Evolutionary conservation across 2,113 vertebrate species (phyloP).

Genomic region (Xiphophorus hellerii): DNA sequence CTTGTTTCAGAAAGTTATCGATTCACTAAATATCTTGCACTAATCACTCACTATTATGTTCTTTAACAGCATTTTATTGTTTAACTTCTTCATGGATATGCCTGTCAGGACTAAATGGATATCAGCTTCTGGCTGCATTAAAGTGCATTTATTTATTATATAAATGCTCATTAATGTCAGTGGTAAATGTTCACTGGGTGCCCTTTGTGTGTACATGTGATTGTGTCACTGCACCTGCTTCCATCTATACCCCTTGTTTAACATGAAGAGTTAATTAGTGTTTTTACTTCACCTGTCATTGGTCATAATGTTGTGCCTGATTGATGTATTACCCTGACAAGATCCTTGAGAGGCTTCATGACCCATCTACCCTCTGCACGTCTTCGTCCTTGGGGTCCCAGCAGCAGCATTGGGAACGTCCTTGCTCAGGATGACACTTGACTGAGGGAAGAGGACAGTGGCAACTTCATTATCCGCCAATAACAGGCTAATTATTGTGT

Average conservation of each 20-base stretch:
- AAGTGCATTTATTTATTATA: neutral
- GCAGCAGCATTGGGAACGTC: conserved; percentile 56
- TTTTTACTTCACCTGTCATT: neutral
- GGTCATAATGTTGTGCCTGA: neutral
- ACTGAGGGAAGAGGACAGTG: conserved; percentile 80
- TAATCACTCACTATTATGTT: neutral
- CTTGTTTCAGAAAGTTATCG: neutral
- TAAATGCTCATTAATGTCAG: neutral
- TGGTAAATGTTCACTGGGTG: neutral
- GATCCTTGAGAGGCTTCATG: conserved; percentile 51
- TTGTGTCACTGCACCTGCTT: neutral
- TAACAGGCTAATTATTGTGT: conserved; percentile 87
- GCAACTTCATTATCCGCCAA: conserved; percentile 87
- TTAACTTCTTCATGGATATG: neutral
- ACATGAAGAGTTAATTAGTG: neutral
- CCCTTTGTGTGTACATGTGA: neutral
- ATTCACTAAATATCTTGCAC: too few relatives aligned
- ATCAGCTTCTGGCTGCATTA: neutral
- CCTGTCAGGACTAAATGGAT: neutral
- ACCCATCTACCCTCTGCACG: conserved; percentile 64
- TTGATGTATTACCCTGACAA: neutral
- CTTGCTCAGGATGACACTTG: conserved; percentile 79
- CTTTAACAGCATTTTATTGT: neutral
- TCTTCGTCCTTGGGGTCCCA: conserved; percentile 36
- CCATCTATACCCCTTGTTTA: neutral